These are phyloP conservation scores for Platycnemis pennipes DNA, from an alignment of 2,888 invertebrate genomes.

Conservation along the genomic window DNA sequence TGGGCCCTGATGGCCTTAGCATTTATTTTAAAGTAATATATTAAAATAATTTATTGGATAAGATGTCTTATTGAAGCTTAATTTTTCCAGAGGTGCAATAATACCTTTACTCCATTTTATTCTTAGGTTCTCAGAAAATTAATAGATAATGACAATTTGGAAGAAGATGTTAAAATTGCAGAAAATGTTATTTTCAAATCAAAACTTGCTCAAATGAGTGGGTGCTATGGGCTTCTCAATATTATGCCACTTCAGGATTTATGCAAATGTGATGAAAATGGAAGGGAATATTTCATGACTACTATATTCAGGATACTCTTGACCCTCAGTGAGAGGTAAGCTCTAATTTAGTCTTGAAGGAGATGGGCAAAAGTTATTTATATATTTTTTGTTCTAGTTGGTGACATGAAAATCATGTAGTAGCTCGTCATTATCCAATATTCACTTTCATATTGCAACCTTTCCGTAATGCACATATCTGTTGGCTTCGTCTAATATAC, in stretches of 20 bases:
- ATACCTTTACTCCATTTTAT: neutral
- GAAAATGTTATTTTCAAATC: slow-evolving; percentile 73
- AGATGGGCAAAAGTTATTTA: too few relatives aligned
- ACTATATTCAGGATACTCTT: slow-evolving; percentile 76
- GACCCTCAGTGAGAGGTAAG: slow-evolving; percentile 76
- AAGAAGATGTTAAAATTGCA: slow-evolving; percentile 71
- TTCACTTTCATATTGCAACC: too few relatives aligned
- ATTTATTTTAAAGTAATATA: too few relatives aligned
- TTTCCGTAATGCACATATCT: too few relatives aligned
- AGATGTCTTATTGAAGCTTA: neutral
- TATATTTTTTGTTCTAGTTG: too few relatives aligned
- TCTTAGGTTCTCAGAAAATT: slow-evolving; percentile 24
- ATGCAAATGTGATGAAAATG: slow-evolving; percentile 70
- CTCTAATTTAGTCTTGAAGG: too few relatives aligned
- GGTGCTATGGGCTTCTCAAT: slow-evolving; percentile 76
- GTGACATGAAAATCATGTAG: too few relatives aligned
- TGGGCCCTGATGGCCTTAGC: too few relatives aligned
- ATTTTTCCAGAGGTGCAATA: neutral
- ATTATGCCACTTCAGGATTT: slow-evolving; percentile 73
- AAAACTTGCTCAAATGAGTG: slow-evolving; percentile 73
- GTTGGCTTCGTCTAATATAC: too few relatives aligned
- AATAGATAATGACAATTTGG: slow-evolving; percentile 34
- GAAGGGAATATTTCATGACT: slow-evolving; percentile 74
- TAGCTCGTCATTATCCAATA: too few relatives aligned
- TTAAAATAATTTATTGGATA: too few relatives aligned